A percentile compares a stretch with the other conserved stretches of the same genome.
phyloP scores from a whole-genome alignment of 2,888 invertebrate species.

The Notocelia uddmanniana region DNA sequence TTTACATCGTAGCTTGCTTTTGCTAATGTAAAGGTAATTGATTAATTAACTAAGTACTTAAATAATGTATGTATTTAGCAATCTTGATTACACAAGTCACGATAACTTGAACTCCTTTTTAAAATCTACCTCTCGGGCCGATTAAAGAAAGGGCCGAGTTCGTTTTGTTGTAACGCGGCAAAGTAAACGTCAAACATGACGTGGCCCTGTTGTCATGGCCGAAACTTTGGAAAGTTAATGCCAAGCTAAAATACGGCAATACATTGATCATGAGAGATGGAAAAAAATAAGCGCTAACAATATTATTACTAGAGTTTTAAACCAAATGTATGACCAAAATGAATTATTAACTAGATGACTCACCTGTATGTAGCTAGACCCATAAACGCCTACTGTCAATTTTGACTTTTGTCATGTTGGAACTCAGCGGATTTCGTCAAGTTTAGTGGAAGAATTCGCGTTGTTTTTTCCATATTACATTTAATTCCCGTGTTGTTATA shows the following conservation, averaged over 20 bases:
- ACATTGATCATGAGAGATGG: no score
- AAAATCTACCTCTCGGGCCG: no score
- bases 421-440: constrained; percentile 72
- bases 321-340: neutral
- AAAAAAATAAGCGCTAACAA: neutral
- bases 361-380: constrained; percentile 29
- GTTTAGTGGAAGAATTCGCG: constrained; percentile 66
- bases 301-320: neutral
- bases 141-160: no score
- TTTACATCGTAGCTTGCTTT: no score
- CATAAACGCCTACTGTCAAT: constrained; percentile 58
- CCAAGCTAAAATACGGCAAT: neutral
- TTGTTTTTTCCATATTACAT: constrained; percentile 69
- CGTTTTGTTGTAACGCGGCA: constrained; percentile 32
- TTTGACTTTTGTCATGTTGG: constrained; percentile 86
- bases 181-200: constrained; percentile 27
- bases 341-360: constrained; percentile 10
- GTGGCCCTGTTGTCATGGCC: constrained; percentile 24
- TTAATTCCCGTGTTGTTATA: constrained; percentile 58
- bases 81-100: no score
- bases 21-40: no score
- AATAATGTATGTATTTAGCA: no score
- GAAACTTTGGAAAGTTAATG: neutral
- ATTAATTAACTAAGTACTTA: no score
- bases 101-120: no score